Conservation (phyloP, 2,888 invertebrate genomes). For the Notodromas monacha region DNA sequence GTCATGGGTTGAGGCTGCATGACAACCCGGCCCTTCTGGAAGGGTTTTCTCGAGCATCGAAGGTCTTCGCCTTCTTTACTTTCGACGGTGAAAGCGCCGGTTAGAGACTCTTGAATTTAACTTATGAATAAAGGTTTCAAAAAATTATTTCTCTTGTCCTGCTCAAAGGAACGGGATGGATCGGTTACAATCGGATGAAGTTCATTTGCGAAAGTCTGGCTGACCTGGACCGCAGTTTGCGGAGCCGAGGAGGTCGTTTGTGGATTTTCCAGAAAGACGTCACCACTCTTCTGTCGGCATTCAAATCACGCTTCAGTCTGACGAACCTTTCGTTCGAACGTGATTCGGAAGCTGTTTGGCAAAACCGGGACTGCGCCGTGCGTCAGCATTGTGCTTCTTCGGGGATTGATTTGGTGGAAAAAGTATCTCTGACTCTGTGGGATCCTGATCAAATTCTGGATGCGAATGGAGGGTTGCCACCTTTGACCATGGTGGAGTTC, state of each 20-base stretch:
- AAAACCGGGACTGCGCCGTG: conserved; percentile 24
- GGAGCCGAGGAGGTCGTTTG: conserved; percentile 23
- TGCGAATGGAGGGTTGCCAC: conserved; percentile 33
- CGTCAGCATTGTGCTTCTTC: conserved; percentile 22
- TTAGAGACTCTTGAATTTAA: conserved; percentile 14
- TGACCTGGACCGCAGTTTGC: conserved; percentile 27
- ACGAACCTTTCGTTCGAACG: conserved; percentile 17
- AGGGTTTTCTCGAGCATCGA: conserved; percentile 19
- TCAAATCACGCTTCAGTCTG: conserved; percentile 21
- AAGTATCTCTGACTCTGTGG: conserved; percentile 36
- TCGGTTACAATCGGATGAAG: conserved; percentile 24
- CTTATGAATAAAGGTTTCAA: conserved; percentile 2
- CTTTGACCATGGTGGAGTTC: conserved; percentile 35
- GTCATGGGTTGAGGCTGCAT: conserved; percentile 32
- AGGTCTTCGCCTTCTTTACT: conserved; percentile 29
- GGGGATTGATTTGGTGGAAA: conserved; percentile 24
- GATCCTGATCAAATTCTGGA: conserved; percentile 28
- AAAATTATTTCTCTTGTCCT: background rate
- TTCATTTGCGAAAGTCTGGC: conserved; percentile 30
- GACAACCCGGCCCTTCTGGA: conserved; percentile 31
- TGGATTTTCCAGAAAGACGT: too few relatives aligned
- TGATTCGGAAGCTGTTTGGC: conserved; percentile 39
- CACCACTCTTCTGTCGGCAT: too few relatives aligned
- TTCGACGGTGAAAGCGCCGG: conserved; percentile 41
- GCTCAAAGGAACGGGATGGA: conserved; percentile 10